Evolutionary conservation across 2,113 vertebrate genomes (phyloP), one percentile per base, ranked within the genome.

Genomic region (Pseudorhombus dupliciocellatus): DNA sequence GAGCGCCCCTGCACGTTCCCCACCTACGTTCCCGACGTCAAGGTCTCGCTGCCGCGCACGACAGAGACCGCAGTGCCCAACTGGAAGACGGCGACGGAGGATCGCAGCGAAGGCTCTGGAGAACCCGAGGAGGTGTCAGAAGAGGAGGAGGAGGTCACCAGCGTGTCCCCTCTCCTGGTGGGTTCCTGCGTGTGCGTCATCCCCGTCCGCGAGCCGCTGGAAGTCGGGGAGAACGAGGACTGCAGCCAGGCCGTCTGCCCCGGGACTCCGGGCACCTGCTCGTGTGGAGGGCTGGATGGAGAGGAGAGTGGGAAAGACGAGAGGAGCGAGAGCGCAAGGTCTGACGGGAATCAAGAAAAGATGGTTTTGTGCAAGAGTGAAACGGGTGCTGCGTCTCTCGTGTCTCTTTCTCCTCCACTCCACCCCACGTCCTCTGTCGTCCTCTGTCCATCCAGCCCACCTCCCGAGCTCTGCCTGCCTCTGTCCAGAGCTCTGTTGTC

Each of bases 221-320:
- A 97, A 80, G 92, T 96, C 1, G 96, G 96, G 15, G 97, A 98
- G 79, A 96, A 97, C 0, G 97, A 97, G 81, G 96, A 96, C 66
- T 92, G 97, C 64, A 96, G 95, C 87, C 95, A 96, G 84, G 95
- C 94, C 56, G 96, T 98, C 24, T 87, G 85, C 80, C 87, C 92
- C 0, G 95, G 94, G 21, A 88, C 85, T 22, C 65, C 59, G 0
- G 87, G 71, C 21, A 84, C 73, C 52, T 93, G 92, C 81, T 92
- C 85, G 1, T 94, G 94, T 14, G 82, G 92, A 25, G 78, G 85
- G 11, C 65, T 74, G 1, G 70, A 74, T 30, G 76, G 53, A 59
- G 59, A 73, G 10, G 77, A 79, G 15, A 54, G 30, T 9, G 55
- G 62, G 21, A 84, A 68, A 28, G 81, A 78, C 42, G 69, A 75